phyloP scores from a whole-genome alignment of 2,797 vertebrate species.

The Ptychadena robeensis region DNA sequence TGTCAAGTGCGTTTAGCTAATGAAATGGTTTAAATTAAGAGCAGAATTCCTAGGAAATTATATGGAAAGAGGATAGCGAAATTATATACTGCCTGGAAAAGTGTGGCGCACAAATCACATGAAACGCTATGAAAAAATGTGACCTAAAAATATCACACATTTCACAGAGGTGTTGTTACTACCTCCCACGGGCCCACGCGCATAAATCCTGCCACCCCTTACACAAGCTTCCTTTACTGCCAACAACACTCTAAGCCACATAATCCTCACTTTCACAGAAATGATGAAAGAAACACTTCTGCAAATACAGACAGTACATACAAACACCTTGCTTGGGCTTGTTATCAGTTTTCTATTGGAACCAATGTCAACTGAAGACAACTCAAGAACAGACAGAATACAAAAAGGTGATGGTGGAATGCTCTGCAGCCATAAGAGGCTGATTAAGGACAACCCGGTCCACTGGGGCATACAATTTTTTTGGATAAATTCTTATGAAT shows the following conservation, averaged over 20 bases:
- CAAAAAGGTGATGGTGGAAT: too few species aligned
- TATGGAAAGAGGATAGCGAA: not conserved
- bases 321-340: too few species aligned
- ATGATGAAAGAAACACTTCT: not conserved
- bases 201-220: not conserved
- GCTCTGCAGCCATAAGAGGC: not conserved
- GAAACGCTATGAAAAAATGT: not conserved
- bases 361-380: too few species aligned
- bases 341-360: too few species aligned
- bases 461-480: not conserved
- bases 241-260: not conserved
- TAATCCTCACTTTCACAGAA: not conserved
- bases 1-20: constrained; percentile 31
- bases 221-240: not conserved
- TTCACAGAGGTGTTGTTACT: not conserved
- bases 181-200: too few species aligned
- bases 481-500: too few species aligned
- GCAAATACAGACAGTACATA: too few species aligned
- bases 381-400: too few species aligned
- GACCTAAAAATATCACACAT: not conserved
- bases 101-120: not conserved
- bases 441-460: not conserved
- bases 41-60: constrained; percentile 3
- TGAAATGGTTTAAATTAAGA: constrained; percentile 36
- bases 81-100: not conserved